phyloP scores from a whole-genome alignment of 2,797 vertebrate species.

The Lophotriccus pileatus region DNA sequence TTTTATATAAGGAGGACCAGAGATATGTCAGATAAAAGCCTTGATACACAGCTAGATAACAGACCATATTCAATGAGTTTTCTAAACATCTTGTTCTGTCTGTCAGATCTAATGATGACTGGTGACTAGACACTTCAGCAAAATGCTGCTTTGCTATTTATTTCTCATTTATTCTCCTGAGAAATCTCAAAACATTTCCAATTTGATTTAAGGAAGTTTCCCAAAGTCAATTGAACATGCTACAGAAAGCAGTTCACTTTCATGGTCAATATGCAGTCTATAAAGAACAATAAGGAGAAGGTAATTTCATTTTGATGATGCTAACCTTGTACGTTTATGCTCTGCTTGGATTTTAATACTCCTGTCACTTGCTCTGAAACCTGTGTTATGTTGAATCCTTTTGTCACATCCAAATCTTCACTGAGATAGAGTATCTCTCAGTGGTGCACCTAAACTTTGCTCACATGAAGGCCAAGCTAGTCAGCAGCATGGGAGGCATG shows the following conservation, averaged over 20 bases:
- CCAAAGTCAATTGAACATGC: constrained; percentile 66
- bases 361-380: constrained; percentile 16
- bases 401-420: constrained; percentile 1
- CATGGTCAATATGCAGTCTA: constrained; percentile 65
- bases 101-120: constrained; percentile 74
- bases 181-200: constrained; percentile 64
- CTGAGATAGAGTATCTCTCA: neutral
- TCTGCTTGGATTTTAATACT: constrained; percentile 47
- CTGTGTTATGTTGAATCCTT: neutral
- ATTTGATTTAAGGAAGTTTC: constrained; percentile 72
- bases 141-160: constrained; percentile 64
- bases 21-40: constrained; percentile 48
- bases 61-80: constrained; percentile 58
- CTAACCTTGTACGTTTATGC: constrained; percentile 51
- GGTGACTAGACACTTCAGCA: constrained; percentile 64
- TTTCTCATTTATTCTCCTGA: constrained; percentile 70
- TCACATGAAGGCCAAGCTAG: neutral
- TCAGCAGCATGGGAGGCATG: neutral
- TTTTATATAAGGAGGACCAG: constrained; percentile 13
- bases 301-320: constrained; percentile 68
- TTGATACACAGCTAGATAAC: constrained; percentile 47
- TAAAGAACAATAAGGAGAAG: constrained; percentile 67
- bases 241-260: constrained; percentile 64
- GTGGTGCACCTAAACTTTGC: neutral
- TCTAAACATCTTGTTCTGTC: constrained; percentile 70